Conservation (phyloP, 2,113 vertebrate genomes). For the Crotalus tigris region DNA sequence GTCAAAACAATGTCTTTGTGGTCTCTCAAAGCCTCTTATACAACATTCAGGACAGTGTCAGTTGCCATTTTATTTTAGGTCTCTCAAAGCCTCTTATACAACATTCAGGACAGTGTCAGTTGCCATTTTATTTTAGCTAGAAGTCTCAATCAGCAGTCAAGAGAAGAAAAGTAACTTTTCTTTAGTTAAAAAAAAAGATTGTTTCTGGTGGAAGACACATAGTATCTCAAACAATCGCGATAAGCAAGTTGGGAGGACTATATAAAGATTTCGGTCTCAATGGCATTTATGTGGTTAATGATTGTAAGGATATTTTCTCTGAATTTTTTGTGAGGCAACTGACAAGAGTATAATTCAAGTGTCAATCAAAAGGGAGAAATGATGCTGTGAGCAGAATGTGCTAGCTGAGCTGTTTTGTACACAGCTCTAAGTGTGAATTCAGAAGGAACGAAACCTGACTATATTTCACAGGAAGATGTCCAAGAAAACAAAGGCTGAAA, state of each 20-base stretch:
- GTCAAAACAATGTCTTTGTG: background rate
- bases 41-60: background rate
- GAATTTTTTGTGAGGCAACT: background rate
- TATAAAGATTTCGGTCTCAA: background rate
- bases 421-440: background rate
- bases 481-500: background rate
- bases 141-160: background rate
- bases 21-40: background rate
- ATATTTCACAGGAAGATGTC: background rate
- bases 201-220: background rate
- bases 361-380: background rate
- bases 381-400: background rate
- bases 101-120: background rate
- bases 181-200: background rate
- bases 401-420: background rate
- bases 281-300: background rate
- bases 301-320: background rate
- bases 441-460: background rate
- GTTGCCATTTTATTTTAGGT: background rate
- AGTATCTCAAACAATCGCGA: background rate
- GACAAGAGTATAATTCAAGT: background rate
- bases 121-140: background rate
- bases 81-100: background rate
- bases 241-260: background rate
- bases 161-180: background rate